Percentiles rank a stretch among this genome's conserved stretches.
phyloP scores from a whole-genome alignment of 1,140 invertebrate species.

The Hyles vespertilio region DNA sequence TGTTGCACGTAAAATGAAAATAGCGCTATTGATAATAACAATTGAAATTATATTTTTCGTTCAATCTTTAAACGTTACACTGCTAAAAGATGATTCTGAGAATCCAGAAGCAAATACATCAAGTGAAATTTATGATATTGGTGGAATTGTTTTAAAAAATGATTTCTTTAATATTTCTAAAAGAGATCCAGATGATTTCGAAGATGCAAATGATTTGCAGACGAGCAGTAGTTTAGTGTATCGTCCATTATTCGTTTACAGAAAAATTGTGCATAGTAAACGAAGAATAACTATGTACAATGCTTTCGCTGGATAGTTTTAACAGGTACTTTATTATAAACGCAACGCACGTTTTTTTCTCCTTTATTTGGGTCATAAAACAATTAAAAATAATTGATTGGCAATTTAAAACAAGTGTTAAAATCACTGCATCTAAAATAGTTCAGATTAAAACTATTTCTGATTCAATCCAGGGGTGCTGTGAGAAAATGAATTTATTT shows the following conservation, averaged over 20 bases:
- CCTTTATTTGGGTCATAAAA: neutral
- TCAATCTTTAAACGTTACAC: no score
- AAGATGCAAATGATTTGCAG: slow-evolving; percentile 21
- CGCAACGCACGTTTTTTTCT: neutral
- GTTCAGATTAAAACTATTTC: no score
- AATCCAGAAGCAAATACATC: no score
- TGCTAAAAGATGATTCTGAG: no score
- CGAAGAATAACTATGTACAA: slow-evolving; percentile 60
- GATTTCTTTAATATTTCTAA: neutral
- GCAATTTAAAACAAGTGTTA: neutral
- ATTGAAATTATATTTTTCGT: no score
- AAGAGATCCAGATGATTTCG: slow-evolving; percentile 5
- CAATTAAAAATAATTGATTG: slow-evolving; percentile 1
- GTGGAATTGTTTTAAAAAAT: no score
- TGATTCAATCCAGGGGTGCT: no score
- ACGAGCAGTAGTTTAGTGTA: slow-evolving; percentile 45
- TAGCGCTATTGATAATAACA: no score
- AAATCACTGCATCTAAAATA: no score
- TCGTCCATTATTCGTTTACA: slow-evolving; percentile 52
- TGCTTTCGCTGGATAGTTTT: slow-evolving; percentile 52
- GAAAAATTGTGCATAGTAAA: slow-evolving; percentile 56
- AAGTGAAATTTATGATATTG: no score
- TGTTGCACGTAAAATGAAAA: no score
- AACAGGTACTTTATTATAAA: neutral
- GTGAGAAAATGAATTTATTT: slow-evolving; percentile 1